A percentile compares a stretch with the other conserved stretches of the same genome.
Conservation (phyloP, 2,888 invertebrate genomes). For the Himalopsyche anomala region DNA sequence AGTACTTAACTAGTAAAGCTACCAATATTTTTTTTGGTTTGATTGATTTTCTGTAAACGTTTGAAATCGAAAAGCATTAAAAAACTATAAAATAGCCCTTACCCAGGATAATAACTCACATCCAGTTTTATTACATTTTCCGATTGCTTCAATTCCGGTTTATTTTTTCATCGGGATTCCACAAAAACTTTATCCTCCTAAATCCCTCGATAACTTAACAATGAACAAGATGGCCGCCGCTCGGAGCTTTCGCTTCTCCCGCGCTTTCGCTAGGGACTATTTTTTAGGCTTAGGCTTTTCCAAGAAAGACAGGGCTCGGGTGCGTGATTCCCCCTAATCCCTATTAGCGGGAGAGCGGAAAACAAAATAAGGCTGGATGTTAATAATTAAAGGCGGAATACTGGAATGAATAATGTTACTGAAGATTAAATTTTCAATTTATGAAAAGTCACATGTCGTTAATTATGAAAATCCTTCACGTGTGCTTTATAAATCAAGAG, state of each 20-base stretch:
- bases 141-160: conserved; percentile 1
- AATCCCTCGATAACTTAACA: conserved; percentile 24
- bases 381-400: no score
- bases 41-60: no score
- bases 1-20: no score
- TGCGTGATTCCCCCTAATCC: conserved; percentile 7
- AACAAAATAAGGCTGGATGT: no score
- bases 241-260: not conserved
- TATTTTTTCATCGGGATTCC: conserved; percentile 35
- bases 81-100: not conserved
- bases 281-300: conserved; percentile 31
- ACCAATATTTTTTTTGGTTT: no score
- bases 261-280: not conserved
- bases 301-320: not conserved
- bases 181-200: not conserved
- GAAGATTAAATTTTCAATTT: no score
- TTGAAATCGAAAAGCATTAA: conserved; percentile 13
- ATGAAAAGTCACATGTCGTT: no score
- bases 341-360: not conserved
- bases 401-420: no score
- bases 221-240: conserved; percentile 27
- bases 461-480: no score
- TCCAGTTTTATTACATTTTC: not conserved
- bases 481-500: no score
- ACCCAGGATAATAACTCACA: not conserved